These are phyloP conservation scores for Mamestra configurata DNA, from an alignment of 1,140 invertebrate genomes.

Conservation along the genomic window DNA sequence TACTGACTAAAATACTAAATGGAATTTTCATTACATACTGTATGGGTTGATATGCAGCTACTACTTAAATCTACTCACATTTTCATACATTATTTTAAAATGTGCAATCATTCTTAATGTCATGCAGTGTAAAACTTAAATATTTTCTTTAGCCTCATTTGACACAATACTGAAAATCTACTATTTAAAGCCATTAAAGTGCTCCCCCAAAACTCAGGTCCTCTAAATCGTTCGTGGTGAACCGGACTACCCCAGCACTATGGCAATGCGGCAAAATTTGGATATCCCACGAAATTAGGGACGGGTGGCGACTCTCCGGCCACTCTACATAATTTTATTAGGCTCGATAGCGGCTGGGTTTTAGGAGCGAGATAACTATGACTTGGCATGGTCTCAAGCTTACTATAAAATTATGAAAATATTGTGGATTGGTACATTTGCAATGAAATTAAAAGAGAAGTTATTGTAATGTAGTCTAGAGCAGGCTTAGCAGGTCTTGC, in stretches of 20 bases:
- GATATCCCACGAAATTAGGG: constrained; percentile 38
- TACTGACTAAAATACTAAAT: constrained; percentile 5
- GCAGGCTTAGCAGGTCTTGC: constrained; percentile 13
- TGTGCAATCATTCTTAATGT: no score
- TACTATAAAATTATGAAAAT: constrained; percentile 63
- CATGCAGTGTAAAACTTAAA: no score
- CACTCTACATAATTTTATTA: constrained; percentile 60
- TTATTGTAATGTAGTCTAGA: constrained; percentile 49
- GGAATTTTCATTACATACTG: neutral
- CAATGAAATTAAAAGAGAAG: constrained; percentile 57
- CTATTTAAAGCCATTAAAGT: no score
- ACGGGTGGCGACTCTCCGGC: constrained; percentile 39
- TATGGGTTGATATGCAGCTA: neutral
- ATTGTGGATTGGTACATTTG: constrained; percentile 55
- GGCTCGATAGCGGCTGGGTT: constrained; percentile 50
- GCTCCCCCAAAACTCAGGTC: neutral
- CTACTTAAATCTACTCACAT: neutral
- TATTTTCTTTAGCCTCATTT: no score
- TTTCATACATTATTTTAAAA: neutral
- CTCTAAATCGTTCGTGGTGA: neutral
- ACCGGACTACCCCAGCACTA: neutral
- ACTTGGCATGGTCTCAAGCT: constrained; percentile 57
- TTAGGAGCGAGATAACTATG: constrained; percentile 57
- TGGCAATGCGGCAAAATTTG: constrained; percentile 24
- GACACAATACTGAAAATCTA: no score